Evolutionary conservation across 2,797 vertebrate genomes (phyloP), one percentile per base, ranked within the genome.

Genomic region (Tadarida brasiliensis): DNA sequence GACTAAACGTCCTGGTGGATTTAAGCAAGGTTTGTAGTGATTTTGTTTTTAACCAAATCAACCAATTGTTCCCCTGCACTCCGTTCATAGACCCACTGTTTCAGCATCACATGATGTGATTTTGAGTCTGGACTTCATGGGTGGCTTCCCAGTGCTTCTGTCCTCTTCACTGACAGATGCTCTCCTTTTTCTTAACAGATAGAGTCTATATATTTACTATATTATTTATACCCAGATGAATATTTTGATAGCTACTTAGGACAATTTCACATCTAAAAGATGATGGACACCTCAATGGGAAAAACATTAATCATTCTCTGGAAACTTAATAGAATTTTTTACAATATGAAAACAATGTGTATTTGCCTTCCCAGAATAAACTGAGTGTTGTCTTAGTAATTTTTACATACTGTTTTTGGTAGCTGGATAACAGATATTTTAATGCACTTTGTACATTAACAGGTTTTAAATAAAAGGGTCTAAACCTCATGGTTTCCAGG

Each of bases 401-500:
- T 98, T 97, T 97, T 95, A 97, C 97, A 97, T 81, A 82, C 94
- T 95, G 94, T 95, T 98, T 98, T 97, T 95, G 97, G 96, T 98
- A 97, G 98, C 98, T 98, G 97, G 97, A 77, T 94, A 97, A 98
- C 94, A 56, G 94, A 98, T 98, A 91, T 97, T 98, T 98, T 97
- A 98, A 96, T 98, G 98, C 98, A 98, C 98, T 98, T 98, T 98
- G 96, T 98, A 98, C 96, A 95, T 87, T 97, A 90, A 81, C 82
- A 97, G 95, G 70, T 95, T 97, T 96, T 96, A 96, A 97, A 92
- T 90, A 94, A 98, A 98, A 97, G 77, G 78, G 92, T 97, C 96
- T 96, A 95, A 97, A 97, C 71, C 73, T 98, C 96, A 93, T 65
- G 95, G 86, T 98, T 87, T 97, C 94, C 95, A 97, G 94, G 96